These are phyloP conservation scores for Conistra vaccinii DNA, from an alignment of 2,888 invertebrate species.

Conservation along the genomic window DNA sequence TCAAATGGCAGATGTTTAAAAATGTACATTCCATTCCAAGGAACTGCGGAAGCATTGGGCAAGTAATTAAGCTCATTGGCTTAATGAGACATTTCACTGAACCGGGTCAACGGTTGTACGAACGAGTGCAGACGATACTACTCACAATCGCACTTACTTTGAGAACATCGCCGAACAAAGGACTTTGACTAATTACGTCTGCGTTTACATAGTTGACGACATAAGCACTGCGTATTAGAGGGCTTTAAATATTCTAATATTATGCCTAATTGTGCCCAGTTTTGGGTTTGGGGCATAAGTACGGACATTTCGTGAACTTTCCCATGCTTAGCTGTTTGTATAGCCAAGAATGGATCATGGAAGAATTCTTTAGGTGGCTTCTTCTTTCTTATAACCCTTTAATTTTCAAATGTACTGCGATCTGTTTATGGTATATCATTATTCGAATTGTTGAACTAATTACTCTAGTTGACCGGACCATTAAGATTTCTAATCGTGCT, in stretches of 20 bases:
- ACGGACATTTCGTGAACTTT: conserved; percentile 27
- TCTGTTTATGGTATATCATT: neutral
- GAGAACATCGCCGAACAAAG: conserved; percentile 69
- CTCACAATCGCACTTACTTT: conserved; percentile 61
- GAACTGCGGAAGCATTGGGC: conserved; percentile 64
- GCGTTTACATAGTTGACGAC: conserved; percentile 60
- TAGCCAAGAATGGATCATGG: neutral
- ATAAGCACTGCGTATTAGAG: conserved; percentile 54
- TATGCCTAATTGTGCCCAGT: conserved; percentile 29
- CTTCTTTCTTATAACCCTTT: neutral
- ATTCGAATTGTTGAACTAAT: neutral
- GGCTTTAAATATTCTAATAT: conserved; percentile 61
- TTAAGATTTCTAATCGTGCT: conserved; percentile 27
- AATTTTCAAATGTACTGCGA: neutral
- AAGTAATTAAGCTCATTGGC: conserved; percentile 77
- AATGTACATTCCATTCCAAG: conserved; percentile 48
- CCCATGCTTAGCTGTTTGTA: conserved; percentile 2
- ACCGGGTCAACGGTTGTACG: conserved; percentile 70
- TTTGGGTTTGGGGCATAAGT: conserved; percentile 21
- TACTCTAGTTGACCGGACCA: neutral
- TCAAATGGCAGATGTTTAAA: conserved; percentile 22
- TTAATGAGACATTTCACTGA: conserved; percentile 77
- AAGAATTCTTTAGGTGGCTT: neutral
- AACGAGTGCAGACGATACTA: conserved; percentile 22
- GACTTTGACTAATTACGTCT: conserved; percentile 72